Conservation (phyloP, 1,140 invertebrate species). For the Drosophila eugracilis region DNA sequence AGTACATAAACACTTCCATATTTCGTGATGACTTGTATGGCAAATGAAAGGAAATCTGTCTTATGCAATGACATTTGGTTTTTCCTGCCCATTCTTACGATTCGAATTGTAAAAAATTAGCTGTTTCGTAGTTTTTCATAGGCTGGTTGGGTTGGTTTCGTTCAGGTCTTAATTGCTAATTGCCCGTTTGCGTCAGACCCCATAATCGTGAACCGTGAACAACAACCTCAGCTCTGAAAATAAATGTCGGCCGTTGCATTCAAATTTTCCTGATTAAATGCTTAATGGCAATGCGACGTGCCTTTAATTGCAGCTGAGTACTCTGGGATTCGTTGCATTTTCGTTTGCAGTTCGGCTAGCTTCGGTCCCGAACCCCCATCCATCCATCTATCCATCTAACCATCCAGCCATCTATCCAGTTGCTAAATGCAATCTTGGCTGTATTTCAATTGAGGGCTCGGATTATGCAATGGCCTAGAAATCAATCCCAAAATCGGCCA, state of each 20-base stretch:
- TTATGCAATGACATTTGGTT: constrained; percentile 53
- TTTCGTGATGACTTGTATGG: not conserved
- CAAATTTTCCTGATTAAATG: constrained; percentile 78
- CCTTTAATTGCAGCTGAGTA: constrained; percentile 65
- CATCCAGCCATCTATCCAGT: constrained; percentile 14
- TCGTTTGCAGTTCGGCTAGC: constrained; percentile 5
- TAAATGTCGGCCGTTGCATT: constrained; percentile 63
- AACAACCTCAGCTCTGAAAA: constrained; percentile 24
- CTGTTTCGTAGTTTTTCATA: not conserved
- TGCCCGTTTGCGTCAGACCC: constrained; percentile 72
- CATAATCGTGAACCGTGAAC: constrained; percentile 1
- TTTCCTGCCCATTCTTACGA: constrained; percentile 20
- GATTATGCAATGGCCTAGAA: constrained; percentile 55
- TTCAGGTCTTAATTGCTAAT: constrained; percentile 77
- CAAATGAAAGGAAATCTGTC: not conserved
- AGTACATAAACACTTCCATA: constrained; percentile 1
- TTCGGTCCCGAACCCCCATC: not conserved
- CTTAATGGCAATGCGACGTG: constrained; percentile 79
- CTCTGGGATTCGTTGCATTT: not conserved
- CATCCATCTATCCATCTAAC: not conserved
- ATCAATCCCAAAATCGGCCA: constrained; percentile 27
- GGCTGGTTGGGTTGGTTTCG: constrained; percentile 5
- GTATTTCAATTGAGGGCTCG: constrained; percentile 57
- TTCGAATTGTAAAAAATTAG: constrained; percentile 14
- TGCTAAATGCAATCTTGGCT: constrained; percentile 45